phyloP scores from a whole-genome alignment of 2,113 vertebrate species.

The Bos indicus region DNA sequence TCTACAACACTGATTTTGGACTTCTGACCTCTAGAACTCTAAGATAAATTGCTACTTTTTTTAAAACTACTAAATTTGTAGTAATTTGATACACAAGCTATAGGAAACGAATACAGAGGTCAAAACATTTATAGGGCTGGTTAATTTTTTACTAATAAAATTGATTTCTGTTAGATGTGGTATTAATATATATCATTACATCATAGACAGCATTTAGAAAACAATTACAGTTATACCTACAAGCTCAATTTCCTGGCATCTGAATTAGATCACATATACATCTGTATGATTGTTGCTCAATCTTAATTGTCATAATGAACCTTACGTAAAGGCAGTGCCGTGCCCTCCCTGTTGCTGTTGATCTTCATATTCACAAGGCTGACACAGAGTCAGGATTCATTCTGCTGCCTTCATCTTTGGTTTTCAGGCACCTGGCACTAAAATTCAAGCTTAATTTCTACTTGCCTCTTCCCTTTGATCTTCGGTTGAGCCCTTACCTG shows the following conservation, averaged over 20 bases:
- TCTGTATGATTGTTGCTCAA: not conserved
- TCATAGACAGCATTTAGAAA: not conserved
- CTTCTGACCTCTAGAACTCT: not conserved
- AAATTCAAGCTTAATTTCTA: not conserved
- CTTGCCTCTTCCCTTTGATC: not conserved
- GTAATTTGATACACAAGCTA: not conserved
- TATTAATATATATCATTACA: not conserved
- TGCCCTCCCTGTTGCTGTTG: rapidly evolving
- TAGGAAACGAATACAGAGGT: not conserved
- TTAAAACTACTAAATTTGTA: not conserved
- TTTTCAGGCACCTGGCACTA: not conserved
- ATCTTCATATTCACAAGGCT: not conserved
- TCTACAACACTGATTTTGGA: not conserved
- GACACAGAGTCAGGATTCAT: not conserved
- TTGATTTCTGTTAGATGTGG: not conserved
- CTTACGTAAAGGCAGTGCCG: not conserved
- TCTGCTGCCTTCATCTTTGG: not conserved
- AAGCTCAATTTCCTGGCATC: not conserved
- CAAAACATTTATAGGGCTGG: not conserved
- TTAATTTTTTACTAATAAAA: not conserved
- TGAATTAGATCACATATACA: not conserved
- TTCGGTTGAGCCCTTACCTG: not conserved
- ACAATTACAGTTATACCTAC: not conserved
- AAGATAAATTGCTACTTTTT: not conserved
- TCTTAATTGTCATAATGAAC: not conserved